Percentiles rank a stretch among this genome's conserved stretches.
phyloP scores from a whole-genome alignment of 1,140 invertebrate species.

The Sycophila sp. region DNA sequence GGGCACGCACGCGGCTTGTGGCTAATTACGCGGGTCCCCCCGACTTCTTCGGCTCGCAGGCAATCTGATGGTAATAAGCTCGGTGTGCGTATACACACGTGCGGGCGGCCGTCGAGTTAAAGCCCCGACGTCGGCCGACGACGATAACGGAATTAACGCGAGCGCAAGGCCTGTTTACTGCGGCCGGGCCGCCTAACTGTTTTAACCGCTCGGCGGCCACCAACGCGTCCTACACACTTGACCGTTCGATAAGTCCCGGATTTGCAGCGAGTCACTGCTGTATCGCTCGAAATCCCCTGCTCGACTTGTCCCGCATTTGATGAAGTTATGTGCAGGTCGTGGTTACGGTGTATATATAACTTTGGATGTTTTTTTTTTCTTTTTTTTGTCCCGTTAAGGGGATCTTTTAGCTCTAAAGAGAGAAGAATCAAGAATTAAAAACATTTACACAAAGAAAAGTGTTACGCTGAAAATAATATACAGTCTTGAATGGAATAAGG shows the following conservation, averaged over 20 bases:
- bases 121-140: constrained; percentile 21
- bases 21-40: too few relatives aligned
- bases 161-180: constrained; percentile 41
- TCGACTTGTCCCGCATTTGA: too few relatives aligned
- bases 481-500: too few relatives aligned
- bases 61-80: neutral
- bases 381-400: too few relatives aligned
- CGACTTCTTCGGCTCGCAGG: too few relatives aligned
- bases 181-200: constrained; percentile 45
- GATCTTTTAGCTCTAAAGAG: too few relatives aligned
- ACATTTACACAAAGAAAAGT: too few relatives aligned
- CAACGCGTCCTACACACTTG: constrained; percentile 2
- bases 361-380: neutral
- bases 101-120: neutral
- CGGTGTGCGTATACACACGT: neutral
- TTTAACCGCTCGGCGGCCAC: constrained; percentile 36
- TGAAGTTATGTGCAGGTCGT: too few relatives aligned
- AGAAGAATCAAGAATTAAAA: too few relatives aligned
- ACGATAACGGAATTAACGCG: constrained; percentile 52
- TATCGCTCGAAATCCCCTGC: too few relatives aligned
- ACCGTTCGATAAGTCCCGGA: constrained; percentile 44
- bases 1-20: too few relatives aligned
- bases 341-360: neutral
- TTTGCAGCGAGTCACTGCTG: constrained; percentile 36
- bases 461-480: too few relatives aligned